Evolutionary conservation across 2,113 vertebrate genomes (phyloP), one percentile per base, ranked within the genome.

Genomic region (Lota lota): DNA sequence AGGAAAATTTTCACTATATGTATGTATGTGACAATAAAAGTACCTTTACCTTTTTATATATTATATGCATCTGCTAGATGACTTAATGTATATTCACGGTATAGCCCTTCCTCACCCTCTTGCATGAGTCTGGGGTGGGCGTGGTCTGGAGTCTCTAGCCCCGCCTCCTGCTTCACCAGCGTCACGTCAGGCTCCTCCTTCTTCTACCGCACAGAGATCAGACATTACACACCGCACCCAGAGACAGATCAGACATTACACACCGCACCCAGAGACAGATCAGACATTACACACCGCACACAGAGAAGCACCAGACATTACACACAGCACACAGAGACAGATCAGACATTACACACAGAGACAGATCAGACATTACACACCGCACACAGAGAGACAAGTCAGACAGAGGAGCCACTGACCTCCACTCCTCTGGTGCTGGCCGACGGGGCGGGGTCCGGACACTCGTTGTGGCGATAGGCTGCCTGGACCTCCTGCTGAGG

Each of bases 61-160:
- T 47, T 47, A 2, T 47, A 47, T 47, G 10, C 40, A 11, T 11
- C 40, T 47, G 8, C 7, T 47, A 14, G 28, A 33, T 33, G 28
- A 33, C 7, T 33, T 33, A 47, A 47, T 47, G 6, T 47, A 47
- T 47, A 14, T 47, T 14, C 40, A 47, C 28, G 28, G 2, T 12
- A 47, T 10, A 47, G 40, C 40, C 10, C 80, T 24, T 16, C 68
- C 79, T 89, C 69, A 91, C 90, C 91, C 24, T 90, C 86, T 63
- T 90, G 87, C 18, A 87, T 82, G 70, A 88, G 70, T 40, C 74
- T 40, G 0, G 63, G 61, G 50, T 54, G 74, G 68, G 40, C 75
- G 22, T 79, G 74, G 78, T 92, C 91, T 67, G 88, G 80, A 66
- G 89, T 90, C 64, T 91, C 84, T 58, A 90, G 73, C 61, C 90